Base-by-base conservation (phyloP, 1,140 invertebrate species). In the Tetranychus cinnabarinus region DNA sequence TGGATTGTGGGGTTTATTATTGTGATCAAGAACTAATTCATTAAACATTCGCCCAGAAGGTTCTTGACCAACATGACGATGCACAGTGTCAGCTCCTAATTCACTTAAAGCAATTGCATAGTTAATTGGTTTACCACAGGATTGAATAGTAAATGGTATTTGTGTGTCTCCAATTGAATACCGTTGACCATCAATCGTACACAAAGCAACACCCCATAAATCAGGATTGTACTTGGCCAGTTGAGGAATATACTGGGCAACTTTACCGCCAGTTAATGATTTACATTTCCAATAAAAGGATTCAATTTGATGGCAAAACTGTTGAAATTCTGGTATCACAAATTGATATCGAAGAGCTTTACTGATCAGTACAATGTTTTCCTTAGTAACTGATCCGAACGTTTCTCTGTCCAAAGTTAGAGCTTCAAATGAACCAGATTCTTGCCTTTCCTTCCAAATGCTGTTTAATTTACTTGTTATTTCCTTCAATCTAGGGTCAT, bases 11-110 rank as follows among this genome's bases (percentile, higher is more conserved):
- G 92, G 92, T 83, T 79, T 73, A 91, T 89, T 89, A 67, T 89
- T 88, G 66, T 86, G 79, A 79, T 97, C 90, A 56, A 97, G 77
- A 60, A 92, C 82, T 45, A 97, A 81, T 75, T 92, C 89, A 72
- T 97, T 97, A 71, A 97, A 97, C 72, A 90, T 88, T 62, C 88
- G 76, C 1, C 93, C 93, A 69, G 88, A 92, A 1, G 91, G 91
- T 75, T 96, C 90, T 64, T 93, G 89, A 61, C 90, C 92, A 58
- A 97, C 85, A 70, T 90, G 97, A 64, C 86, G 80, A 73, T 97
- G 92, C 3, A 96, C 90, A 31, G 83, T 79, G 67, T 95, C 86
- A 56, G 84, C 81, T 0, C 89, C 86, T 13, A 95, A 73, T 66
- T 90, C 85, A 72, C 90, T 86, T 54, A 96, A 75, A 34, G 89